phyloP scores from a whole-genome alignment of 2,888 invertebrate species.

The Hydriomena furcata region DNA sequence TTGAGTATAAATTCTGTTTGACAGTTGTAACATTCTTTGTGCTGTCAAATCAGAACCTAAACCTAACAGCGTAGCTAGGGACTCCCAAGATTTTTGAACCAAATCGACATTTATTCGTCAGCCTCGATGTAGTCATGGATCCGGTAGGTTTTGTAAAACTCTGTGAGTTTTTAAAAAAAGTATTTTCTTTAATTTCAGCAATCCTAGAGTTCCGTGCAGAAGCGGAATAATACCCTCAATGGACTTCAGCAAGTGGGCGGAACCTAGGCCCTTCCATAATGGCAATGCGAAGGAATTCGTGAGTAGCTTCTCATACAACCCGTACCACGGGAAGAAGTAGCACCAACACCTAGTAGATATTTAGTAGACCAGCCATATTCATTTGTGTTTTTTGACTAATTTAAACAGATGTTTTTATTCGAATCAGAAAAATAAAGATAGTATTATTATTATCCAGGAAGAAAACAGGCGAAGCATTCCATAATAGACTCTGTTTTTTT shows the following conservation, averaged over 20 bases:
- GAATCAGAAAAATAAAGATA: not conserved
- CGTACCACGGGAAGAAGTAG: conserved; percentile 76
- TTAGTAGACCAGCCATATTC: conserved; percentile 7
- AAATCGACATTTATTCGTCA: no score
- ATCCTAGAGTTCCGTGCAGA: conserved; percentile 96
- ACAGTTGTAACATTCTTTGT: no score
- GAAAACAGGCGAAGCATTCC: no score
- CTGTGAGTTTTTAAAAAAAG: not conserved
- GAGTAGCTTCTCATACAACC: conserved; percentile 85
- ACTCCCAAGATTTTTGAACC: no score
- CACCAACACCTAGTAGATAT: conserved; percentile 45
- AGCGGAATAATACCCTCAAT: conserved; percentile 94
- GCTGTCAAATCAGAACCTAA: no score
- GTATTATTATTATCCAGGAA: no score
- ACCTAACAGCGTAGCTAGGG: no score
- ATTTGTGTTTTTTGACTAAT: conserved; percentile 1
- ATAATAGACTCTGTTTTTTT: no score
- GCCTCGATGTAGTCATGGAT: no score
- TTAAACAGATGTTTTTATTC: not conserved
- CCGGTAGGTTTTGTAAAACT: no score
- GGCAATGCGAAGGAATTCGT: conserved; percentile 83
- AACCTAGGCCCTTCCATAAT: conserved; percentile 79
- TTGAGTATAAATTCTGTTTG: no score
- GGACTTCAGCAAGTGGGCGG: conserved; percentile 96
- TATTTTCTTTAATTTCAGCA: conserved; percentile 80